Evolutionary conservation across 2,797 vertebrate genomes (phyloP).

Genomic region (Bovichtus variegatus): DNA sequence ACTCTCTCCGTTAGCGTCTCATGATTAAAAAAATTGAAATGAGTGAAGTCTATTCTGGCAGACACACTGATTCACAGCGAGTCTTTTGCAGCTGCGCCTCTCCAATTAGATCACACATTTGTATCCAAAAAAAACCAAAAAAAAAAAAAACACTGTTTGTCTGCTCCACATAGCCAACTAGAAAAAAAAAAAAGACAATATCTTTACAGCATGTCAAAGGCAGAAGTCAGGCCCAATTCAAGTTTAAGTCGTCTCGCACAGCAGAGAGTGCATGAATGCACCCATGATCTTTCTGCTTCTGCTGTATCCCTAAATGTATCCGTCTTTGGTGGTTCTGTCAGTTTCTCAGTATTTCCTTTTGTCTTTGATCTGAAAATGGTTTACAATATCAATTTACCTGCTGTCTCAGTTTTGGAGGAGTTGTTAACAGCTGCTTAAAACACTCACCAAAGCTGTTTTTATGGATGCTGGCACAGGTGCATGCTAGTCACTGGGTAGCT

Average conservation of each 20-base stretch:
- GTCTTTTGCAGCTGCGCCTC: slow-evolving; percentile 16
- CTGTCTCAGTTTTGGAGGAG: slow-evolving; percentile 62
- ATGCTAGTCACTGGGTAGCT: slow-evolving; percentile 22
- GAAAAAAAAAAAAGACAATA: slow-evolving; percentile 22
- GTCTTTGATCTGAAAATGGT: slow-evolving; percentile 60
- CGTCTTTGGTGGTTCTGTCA: slow-evolving; percentile 26
- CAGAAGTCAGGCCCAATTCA: slow-evolving; percentile 34
- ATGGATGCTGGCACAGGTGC: slow-evolving; percentile 59
- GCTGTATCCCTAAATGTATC: slow-evolving; percentile 29
- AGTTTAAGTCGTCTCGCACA: slow-evolving; percentile 39
- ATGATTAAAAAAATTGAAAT: not conserved
- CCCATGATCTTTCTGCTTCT: slow-evolving; percentile 17
- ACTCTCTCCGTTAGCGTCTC: not conserved
- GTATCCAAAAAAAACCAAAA: not conserved
- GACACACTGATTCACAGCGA: not conserved
- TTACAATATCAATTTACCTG: slow-evolving; percentile 66
- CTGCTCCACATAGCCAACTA: slow-evolving; percentile 10
- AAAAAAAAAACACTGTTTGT: not conserved
- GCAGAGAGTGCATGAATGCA: slow-evolving; percentile 27
- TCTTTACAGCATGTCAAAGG: slow-evolving; percentile 41
- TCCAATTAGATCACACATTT: slow-evolving; percentile 29
- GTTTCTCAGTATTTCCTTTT: slow-evolving; percentile 13
- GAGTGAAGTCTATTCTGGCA: slow-evolving; percentile 7
- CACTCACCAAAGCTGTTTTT: slow-evolving; percentile 49
- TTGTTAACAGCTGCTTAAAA: slow-evolving; percentile 69